Conservation (phyloP, 2,797 vertebrate genomes). For the Acridotheres tristis region DNA sequence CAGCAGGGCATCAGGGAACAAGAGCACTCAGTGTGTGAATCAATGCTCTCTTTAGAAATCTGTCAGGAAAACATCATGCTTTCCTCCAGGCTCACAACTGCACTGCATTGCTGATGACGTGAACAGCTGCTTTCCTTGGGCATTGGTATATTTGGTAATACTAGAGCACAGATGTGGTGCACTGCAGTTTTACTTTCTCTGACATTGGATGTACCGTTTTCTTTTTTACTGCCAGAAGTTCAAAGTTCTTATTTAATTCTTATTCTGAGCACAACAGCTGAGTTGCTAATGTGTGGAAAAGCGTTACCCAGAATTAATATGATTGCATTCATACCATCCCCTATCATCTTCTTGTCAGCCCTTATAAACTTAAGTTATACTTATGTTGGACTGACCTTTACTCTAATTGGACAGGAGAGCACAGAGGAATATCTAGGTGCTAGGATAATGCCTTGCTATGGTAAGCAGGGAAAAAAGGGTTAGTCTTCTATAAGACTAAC, state of each 20-base stretch:
- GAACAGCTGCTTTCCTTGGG: neutral
- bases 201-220: neutral
- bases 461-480: neutral
- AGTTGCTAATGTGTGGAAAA: neutral
- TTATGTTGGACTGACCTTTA: slow-evolving; percentile 39
- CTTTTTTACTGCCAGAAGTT: neutral
- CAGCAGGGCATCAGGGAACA: neutral
- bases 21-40: neutral
- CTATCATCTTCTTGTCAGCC: neutral
- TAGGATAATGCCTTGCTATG: neutral
- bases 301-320: neutral
- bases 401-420: slow-evolving; percentile 1
- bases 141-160: neutral
- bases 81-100: neutral
- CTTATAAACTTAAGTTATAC: neutral
- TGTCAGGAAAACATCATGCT: neutral
- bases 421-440: neutral
- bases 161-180: neutral
- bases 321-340: neutral
- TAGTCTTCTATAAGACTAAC: neutral
- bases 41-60: neutral
- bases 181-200: neutral
- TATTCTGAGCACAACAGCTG: neutral
- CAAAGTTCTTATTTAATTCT: neutral
- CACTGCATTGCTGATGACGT: neutral